Evolutionary conservation across 37 sponge, comb jelly and placozoan genomes (phyloP).

Genomic region (Aphrocallistes beatrix): DNA sequence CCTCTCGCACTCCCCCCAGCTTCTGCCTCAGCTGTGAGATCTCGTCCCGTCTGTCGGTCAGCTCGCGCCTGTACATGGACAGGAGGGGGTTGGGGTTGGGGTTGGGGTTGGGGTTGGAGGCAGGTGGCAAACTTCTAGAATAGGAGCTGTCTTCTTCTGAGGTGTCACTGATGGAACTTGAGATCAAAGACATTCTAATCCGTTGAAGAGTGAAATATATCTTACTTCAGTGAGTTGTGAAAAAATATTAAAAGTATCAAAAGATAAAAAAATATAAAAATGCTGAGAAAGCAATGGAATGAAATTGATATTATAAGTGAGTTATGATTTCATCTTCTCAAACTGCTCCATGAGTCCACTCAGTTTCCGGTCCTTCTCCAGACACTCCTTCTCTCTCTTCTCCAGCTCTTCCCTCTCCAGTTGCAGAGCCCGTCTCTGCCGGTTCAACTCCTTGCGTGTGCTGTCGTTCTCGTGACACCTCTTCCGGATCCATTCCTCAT

Average conservation of each 20-base stretch:
- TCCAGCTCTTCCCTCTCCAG: background rate
- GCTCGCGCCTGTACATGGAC: background rate
- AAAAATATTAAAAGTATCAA: background rate
- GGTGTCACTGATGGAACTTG: background rate
- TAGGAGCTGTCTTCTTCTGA: background rate
- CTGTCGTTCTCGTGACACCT: background rate
- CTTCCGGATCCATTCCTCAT: background rate
- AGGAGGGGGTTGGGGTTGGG: background rate
- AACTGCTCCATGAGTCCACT: background rate
- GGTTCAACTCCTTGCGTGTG: background rate
- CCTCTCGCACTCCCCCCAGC: background rate
- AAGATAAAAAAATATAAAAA: background rate
- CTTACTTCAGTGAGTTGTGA: background rate
- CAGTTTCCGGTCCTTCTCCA: background rate
- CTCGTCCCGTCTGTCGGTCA: background rate
- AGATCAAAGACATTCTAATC: background rate
- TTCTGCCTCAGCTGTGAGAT: background rate
- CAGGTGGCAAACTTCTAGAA: background rate
- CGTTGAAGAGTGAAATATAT: background rate
- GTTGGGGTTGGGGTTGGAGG: background rate
- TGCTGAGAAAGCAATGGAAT: background rate
- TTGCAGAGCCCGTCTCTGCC: background rate
- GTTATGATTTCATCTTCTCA: background rate
- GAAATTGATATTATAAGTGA: background rate
- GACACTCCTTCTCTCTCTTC: background rate